Base-by-base conservation (phyloP, 1,140 invertebrate genomes). In the Mya arenaria region DNA sequence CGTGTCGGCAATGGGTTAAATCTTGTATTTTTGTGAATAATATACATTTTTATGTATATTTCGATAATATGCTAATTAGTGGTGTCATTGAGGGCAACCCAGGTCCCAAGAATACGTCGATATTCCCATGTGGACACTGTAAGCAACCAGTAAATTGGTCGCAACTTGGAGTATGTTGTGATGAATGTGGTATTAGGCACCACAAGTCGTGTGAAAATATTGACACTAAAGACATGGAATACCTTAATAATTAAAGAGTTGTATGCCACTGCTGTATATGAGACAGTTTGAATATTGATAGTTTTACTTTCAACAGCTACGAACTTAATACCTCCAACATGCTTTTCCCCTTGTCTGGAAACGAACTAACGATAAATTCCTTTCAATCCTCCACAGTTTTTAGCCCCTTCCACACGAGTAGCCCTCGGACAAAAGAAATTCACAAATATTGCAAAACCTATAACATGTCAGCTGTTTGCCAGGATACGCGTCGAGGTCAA, bases 251-350 rank as follows among this genome's bases (percentile, higher is more conserved):
- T 48, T 60, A 48, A 41, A 69, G 72, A 28, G 73, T 71, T 1
- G 55, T 66, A 28, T 83, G 82, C 62, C 25, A 56, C n/a, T 75
- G 72, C 55, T 48, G 55, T 25, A 81, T 71, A 58, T 75, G 56
- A n/a, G 58, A 75, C 3, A 63, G 13, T n/a, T 2, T 19, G 15
- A 62, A 62, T 36, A 44, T 68, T 36, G 25, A 37, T 25, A 41
- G n/a, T 37, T 68, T 68, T 36, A 68, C 17, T 13, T 41, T 34
- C 28, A 28, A 44, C 34, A 34, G 25, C 39, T 68, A n/a, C 28
- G 34, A 68, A 68, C 39, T 68, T 41, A n/a, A 44, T 23, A 10
- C 30, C 19, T 41, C 65, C 15, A 39, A 68, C 25, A 60, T 30
- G 8, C 25, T 15, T 60, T 8, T 13, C 10, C 28, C 10, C 23